Conservation (phyloP, 1,140 invertebrate genomes). For the Drosophila rufa region DNA sequence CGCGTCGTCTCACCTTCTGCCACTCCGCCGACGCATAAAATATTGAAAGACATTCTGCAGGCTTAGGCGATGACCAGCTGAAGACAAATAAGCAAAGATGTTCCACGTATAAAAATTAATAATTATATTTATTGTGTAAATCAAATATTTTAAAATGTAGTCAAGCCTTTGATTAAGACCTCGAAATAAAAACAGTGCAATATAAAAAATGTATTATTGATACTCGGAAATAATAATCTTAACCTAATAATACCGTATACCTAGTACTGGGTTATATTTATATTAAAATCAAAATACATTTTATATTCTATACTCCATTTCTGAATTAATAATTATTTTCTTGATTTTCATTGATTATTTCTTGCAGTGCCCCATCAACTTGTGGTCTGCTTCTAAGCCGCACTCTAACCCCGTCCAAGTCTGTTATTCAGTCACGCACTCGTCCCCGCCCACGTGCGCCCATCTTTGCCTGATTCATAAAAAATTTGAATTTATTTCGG, state of each 20-base stretch:
- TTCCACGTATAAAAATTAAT: constrained; percentile 17
- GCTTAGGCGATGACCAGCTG: constrained; percentile 52
- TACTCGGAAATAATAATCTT: background rate
- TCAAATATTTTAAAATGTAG: background rate
- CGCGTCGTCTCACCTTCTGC: constrained; percentile 41
- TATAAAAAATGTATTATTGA: background rate
- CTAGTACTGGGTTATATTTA: too few relatives aligned
- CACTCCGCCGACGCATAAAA: constrained; percentile 71
- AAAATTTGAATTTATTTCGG: constrained; percentile 74
- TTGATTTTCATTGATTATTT: background rate
- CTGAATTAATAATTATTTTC: too few relatives aligned
- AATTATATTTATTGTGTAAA: background rate
- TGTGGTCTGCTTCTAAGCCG: constrained; percentile 17
- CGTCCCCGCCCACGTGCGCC: constrained; percentile 14
- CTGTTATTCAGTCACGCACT: constrained; percentile 52
- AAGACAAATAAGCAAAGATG: constrained; percentile 9
- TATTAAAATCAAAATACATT: too few relatives aligned
- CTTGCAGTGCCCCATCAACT: constrained; percentile 8
- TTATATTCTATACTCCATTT: too few relatives aligned
- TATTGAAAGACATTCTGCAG: constrained; percentile 68
- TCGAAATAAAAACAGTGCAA: too few relatives aligned
- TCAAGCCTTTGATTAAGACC: background rate
- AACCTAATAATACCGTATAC: background rate
- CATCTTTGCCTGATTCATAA: constrained; percentile 73
- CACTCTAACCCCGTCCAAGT: constrained; percentile 33